phyloP scores from a whole-genome alignment of 2,888 invertebrate genomes.

The Ellobium chinense region DNA sequence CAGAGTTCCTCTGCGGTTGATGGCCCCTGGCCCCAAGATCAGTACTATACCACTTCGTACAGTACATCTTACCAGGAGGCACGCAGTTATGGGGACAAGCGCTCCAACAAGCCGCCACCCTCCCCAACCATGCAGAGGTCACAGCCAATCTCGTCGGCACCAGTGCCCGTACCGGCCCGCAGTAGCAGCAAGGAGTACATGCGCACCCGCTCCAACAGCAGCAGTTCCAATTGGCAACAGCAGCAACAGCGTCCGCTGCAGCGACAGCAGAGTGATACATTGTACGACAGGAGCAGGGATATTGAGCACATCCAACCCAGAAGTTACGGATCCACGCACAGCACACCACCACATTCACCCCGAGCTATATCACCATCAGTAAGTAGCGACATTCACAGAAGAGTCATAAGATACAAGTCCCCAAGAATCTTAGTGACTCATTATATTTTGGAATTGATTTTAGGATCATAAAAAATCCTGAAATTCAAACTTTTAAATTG shows the following conservation, averaged over 20 bases:
- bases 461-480: too few species aligned
- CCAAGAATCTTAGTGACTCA: too few species aligned
- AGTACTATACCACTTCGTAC: conserved; percentile 51
- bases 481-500: too few species aligned
- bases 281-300: conserved; percentile 56
- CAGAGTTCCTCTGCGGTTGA: conserved; percentile 55
- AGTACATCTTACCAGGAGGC: conserved; percentile 48
- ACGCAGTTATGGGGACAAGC: conserved; percentile 46
- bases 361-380: conserved; percentile 54
- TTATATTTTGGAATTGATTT: too few species aligned
- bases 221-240: conserved; percentile 54
- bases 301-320: conserved; percentile 39
- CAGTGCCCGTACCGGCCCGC: conserved; percentile 59
- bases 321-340: conserved; percentile 45
- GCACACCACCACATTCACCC: conserved; percentile 53
- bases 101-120: conserved; percentile 64
- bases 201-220: conserved; percentile 63
- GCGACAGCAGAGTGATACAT: conserved; percentile 58
- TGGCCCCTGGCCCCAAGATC: conserved; percentile 48
- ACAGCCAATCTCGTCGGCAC: conserved; percentile 53
- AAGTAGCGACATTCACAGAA: background rate
- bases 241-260: conserved; percentile 47
- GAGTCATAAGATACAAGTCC: too few species aligned
- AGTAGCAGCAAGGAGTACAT: conserved; percentile 71
- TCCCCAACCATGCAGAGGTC: conserved; percentile 62